These are phyloP conservation scores for chimpanzee (Pan troglodytes) DNA, from an alignment of 2,113 vertebrate species.

Conservation along the genomic window DNA sequence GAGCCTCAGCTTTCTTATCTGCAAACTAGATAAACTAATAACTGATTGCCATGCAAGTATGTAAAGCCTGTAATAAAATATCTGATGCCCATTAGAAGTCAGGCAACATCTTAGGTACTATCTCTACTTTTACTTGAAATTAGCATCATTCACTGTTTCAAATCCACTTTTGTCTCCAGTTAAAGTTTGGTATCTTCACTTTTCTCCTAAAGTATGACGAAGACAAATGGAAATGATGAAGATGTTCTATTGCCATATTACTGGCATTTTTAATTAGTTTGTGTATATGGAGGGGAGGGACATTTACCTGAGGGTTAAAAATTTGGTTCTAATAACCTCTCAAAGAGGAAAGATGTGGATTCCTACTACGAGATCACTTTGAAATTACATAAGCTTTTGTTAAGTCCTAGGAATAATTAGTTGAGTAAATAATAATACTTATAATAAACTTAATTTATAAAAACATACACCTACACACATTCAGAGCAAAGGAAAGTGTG, in stretches of 20 bases:
- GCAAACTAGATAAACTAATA: not conserved
- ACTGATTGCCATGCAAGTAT: not conserved
- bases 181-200: not conserved
- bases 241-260: not conserved
- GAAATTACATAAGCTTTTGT: constrained; percentile 46
- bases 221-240: not conserved
- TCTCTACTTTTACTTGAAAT: not conserved
- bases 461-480: not conserved
- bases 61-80: not conserved
- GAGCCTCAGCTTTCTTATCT: not conserved
- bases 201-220: not conserved
- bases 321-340: not conserved
- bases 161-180: not conserved
- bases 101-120: not conserved
- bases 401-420: constrained; percentile 16
- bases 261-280: not conserved
- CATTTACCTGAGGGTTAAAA: not conserved
- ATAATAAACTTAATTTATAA: constrained; percentile 39
- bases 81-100: not conserved
- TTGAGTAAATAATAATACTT: not conserved
- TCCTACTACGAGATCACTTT: constrained; percentile 31
- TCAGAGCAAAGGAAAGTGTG: constrained; percentile 4
- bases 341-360: not conserved
- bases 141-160: not conserved
- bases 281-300: not conserved